These are phyloP conservation scores for Drosophila nasuta DNA, from an alignment of 1,140 invertebrate genomes.

Conservation along the genomic window DNA sequence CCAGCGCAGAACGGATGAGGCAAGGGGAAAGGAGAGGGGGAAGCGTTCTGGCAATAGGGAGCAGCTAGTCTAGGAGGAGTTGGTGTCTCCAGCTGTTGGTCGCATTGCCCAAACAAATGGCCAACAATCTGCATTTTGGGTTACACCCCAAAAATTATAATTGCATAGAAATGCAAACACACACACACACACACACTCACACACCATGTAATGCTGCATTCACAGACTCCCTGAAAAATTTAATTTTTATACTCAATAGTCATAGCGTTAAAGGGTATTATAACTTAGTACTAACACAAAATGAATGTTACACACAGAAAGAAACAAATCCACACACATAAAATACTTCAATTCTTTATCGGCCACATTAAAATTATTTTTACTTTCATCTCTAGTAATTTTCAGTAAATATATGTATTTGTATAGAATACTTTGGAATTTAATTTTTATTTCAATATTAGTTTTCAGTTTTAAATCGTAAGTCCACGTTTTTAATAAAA, in stretches of 20 bases:
- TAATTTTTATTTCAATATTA: too few relatives aligned
- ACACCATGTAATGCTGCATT: not conserved
- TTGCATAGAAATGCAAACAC: conserved; percentile 53
- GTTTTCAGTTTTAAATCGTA: too few relatives aligned
- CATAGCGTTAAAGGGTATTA: too few relatives aligned
- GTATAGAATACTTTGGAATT: too few relatives aligned
- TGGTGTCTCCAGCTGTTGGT: conserved; percentile 21
- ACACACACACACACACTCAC: not conserved
- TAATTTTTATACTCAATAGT: not conserved
- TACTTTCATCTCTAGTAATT: too few relatives aligned
- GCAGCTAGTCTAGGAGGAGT: conserved; percentile 2
- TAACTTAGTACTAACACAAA: too few relatives aligned
- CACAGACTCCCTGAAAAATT: conserved; percentile 13
- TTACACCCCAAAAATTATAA: conserved; percentile 59
- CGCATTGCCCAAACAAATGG: conserved; percentile 62
- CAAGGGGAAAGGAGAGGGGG: not conserved
- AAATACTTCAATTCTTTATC: too few relatives aligned
- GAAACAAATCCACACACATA: too few relatives aligned
- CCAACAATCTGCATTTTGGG: conserved; percentile 64
- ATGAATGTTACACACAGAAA: too few relatives aligned
- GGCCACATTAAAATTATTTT: too few relatives aligned
- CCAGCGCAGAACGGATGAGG: not conserved
- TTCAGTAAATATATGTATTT: too few relatives aligned
- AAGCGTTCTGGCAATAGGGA: conserved; percentile 12
- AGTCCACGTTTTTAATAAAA: too few relatives aligned